These are phyloP conservation scores for Nyleta sp. DNA, from an alignment of 2,888 invertebrate species.

Conservation along the genomic window DNA sequence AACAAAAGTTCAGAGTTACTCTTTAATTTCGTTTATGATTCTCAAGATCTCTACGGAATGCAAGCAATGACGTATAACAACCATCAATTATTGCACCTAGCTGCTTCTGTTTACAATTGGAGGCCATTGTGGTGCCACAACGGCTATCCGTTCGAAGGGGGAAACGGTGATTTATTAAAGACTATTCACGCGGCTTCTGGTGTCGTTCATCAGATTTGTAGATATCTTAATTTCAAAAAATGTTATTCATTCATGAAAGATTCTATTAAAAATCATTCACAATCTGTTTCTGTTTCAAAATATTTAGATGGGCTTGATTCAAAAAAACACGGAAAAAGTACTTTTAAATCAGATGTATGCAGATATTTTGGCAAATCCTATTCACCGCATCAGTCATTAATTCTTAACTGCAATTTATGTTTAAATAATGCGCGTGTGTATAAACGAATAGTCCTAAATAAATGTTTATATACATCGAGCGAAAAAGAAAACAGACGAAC, in stretches of 20 bases:
- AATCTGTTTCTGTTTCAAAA: neutral
- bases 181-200: neutral
- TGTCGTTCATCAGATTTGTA: conserved; percentile 1
- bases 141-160: neutral
- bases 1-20: neutral
- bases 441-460: neutral
- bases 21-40: neutral
- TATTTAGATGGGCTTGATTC: conserved; percentile 1
- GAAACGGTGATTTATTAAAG: neutral
- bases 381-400: neutral
- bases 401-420: neutral
- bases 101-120: neutral
- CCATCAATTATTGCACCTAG: neutral
- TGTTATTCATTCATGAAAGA: neutral
- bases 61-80: neutral
- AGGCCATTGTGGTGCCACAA: neutral
- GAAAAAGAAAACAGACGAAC: conserved; percentile 7
- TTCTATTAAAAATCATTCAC: neutral
- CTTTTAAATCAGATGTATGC: neutral
- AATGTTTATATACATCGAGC: conserved; percentile 23
- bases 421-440: neutral
- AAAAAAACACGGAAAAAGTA: neutral
- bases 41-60: neutral
- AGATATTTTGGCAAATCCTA: neutral
- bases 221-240: neutral